Conservation (phyloP, 2,113 vertebrate genomes). For the Gnathonemus longibarbis region DNA sequence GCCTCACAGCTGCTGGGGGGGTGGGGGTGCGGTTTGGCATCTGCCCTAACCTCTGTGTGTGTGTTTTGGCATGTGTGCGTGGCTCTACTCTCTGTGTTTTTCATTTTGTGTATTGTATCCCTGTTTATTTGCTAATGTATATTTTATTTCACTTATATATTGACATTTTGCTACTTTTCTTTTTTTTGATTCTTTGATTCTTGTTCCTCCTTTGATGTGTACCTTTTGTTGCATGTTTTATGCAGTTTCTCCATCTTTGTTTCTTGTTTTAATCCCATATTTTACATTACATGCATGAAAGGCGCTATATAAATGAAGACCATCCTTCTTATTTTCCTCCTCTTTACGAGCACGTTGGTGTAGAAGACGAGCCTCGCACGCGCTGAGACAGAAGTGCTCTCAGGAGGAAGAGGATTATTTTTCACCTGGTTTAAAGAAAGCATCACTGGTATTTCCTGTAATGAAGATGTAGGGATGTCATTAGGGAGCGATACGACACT, state of each 20-base stretch:
- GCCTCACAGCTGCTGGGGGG: background rate
- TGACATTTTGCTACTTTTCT: background rate
- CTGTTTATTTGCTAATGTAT: background rate
- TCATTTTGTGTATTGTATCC: background rate
- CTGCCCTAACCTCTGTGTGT: background rate
- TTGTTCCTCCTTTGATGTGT: background rate
- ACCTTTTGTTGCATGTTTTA: background rate
- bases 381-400: background rate
- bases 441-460: background rate
- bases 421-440: background rate
- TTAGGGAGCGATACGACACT: background rate
- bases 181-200: background rate
- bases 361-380: background rate
- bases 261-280: background rate
- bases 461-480: background rate
- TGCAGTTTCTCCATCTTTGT: background rate
- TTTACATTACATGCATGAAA: background rate
- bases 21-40: background rate
- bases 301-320: background rate
- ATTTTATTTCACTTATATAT: background rate
- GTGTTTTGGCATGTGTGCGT: background rate
- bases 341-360: background rate
- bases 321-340: background rate
- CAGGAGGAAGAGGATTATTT: background rate
- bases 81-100: background rate